These are phyloP conservation scores for Xestia xanthographa DNA, from an alignment of 2,888 invertebrate genomes.

Conservation along the genomic window DNA sequence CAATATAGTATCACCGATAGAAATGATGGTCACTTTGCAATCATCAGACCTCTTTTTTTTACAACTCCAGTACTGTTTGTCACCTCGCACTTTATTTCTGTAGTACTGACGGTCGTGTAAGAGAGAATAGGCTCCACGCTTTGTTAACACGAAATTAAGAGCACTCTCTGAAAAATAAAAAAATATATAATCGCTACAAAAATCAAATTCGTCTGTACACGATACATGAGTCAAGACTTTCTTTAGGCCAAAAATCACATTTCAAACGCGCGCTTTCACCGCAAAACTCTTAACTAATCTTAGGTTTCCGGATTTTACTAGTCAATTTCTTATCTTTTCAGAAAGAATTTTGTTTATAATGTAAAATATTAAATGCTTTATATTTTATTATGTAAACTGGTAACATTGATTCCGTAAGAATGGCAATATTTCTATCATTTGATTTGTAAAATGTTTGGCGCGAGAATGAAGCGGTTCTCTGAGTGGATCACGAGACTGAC, in stretches of 20 bases:
- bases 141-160: conserved; percentile 16
- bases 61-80: conserved; percentile 48
- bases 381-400: too few relatives aligned
- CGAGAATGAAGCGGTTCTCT: too few relatives aligned
- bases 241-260: background rate
- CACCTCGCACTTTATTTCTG: conserved; percentile 42
- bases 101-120: conserved; percentile 21
- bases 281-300: background rate
- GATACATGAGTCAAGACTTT: background rate
- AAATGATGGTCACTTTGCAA: conserved; percentile 42
- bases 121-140: conserved; percentile 32
- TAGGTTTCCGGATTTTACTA: too few relatives aligned
- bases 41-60: conserved; percentile 5
- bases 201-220: background rate
- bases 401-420: too few relatives aligned
- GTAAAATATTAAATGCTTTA: too few relatives aligned
- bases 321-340: too few relatives aligned
- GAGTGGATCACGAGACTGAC: too few relatives aligned
- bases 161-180: conserved; percentile 15
- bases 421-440: too few relatives aligned
- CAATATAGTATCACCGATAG: conserved; percentile 24
- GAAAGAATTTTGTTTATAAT: too few relatives aligned
- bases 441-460: too few relatives aligned
- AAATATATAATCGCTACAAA: background rate
- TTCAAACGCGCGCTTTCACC: background rate